A percentile compares a stretch with the other conserved stretches of the same genome.
Conservation (phyloP, 2,797 vertebrate genomes). For the Apogon hyalosoma region DNA sequence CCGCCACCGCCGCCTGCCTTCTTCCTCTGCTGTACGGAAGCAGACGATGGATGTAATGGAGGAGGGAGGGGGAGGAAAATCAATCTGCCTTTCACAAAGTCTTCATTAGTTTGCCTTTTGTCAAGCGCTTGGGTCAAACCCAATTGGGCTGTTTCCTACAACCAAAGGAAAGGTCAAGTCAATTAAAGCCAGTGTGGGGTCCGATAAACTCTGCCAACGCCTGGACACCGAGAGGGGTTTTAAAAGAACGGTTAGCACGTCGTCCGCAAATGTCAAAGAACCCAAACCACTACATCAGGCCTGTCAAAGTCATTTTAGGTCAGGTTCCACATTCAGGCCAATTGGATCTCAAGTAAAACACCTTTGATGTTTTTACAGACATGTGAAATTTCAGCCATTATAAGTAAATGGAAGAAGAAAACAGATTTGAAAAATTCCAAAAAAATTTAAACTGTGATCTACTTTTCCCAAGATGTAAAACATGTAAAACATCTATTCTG, state of each 20-base stretch:
- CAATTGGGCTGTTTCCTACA: constrained; percentile 63
- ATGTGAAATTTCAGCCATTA: too few species aligned
- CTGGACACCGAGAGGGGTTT: constrained; percentile 2
- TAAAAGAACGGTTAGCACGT: constrained; percentile 20
- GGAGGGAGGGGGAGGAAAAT: constrained; percentile 62
- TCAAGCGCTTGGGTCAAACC: constrained; percentile 71
- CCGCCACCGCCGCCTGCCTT: constrained; percentile 3
- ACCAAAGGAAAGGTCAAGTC: constrained; percentile 74
- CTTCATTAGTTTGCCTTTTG: constrained; percentile 81
- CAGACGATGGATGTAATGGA: constrained; percentile 29
- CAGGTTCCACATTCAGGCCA: too few species aligned
- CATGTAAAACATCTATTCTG: too few species aligned
- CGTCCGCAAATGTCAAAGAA: background rate
- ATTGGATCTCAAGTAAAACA: too few species aligned
- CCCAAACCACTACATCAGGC: too few species aligned
- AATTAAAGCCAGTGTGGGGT: constrained; percentile 47
- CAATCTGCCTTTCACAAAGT: constrained; percentile 76
- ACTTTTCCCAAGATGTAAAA: too few species aligned
- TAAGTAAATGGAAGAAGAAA: too few species aligned
- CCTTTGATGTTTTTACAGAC: too few species aligned
- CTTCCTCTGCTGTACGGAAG: constrained; percentile 34
- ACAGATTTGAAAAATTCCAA: too few species aligned
- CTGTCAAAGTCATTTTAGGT: too few species aligned
- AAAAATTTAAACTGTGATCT: too few species aligned
- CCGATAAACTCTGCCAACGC: constrained; percentile 18